phyloP scores from a whole-genome alignment of 53 echinoderm and acorn worm genomes.

The Antedon mediterranea region DNA sequence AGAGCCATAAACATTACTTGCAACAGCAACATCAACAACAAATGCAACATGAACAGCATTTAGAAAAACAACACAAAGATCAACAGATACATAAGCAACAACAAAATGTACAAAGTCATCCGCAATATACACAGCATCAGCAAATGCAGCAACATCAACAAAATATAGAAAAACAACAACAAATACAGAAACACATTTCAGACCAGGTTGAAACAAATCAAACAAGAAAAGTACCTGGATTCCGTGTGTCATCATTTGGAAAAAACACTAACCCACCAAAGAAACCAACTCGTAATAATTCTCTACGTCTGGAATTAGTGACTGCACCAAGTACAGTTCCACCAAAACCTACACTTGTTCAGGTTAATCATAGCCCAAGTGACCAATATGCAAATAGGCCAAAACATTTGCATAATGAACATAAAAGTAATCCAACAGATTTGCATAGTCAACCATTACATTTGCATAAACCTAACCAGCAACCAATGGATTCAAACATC shows the following conservation, averaged over 20 bases:
- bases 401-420: background rate
- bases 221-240: background rate
- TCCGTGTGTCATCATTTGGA: background rate
- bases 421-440: background rate
- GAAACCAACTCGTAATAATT: background rate
- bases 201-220: background rate
- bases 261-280: background rate
- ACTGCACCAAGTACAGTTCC: background rate
- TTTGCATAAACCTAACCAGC: too few species aligned
- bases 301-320: background rate
- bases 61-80: background rate
- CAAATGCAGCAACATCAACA: background rate
- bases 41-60: background rate
- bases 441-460: background rate
- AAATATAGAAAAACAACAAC: background rate
- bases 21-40: constrained; percentile 4
- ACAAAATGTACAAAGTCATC: constrained; percentile 2
- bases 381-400: background rate
- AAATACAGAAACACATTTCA: background rate
- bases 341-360: background rate
- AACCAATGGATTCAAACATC: too few species aligned
- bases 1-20: background rate
- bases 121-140: constrained; percentile 3
- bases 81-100: background rate
- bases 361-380: background rate